These are phyloP conservation scores for Lithophane ornitopus DNA, from an alignment of 2,888 invertebrate species.

Conservation along the genomic window DNA sequence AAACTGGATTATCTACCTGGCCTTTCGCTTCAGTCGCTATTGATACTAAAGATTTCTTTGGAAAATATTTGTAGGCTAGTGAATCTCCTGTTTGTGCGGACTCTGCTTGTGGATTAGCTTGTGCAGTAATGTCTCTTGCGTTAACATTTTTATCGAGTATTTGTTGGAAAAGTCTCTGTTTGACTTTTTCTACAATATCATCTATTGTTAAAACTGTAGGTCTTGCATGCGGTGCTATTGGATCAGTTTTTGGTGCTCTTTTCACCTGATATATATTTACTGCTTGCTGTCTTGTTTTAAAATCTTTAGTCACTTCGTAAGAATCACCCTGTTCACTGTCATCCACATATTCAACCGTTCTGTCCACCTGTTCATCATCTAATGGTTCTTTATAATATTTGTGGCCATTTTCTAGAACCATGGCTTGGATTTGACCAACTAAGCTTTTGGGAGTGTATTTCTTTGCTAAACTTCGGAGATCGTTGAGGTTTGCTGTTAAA, in stretches of 20 bases:
- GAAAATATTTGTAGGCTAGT: not conserved
- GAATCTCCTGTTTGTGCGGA: not conserved
- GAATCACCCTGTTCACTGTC: not conserved
- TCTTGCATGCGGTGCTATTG: accelerated
- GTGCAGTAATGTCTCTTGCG: not conserved
- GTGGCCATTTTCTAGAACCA: conserved; percentile 52
- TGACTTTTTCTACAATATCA: conserved; percentile 20
- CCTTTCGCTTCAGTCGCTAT: not conserved
- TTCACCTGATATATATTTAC: not conserved
- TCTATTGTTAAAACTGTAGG: conserved; percentile 8
- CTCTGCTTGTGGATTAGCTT: not conserved
- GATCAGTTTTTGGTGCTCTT: not conserved
- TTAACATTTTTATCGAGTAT: not conserved
- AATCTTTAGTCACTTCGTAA: not conserved
- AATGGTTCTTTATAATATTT: not conserved
- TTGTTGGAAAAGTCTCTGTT: conserved; percentile 24
- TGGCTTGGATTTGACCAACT: conserved; percentile 68
- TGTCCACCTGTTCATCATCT: not conserved
- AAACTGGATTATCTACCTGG: not conserved
- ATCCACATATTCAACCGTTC: not conserved
- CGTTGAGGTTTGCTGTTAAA: conserved; percentile 74
- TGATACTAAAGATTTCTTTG: not conserved
- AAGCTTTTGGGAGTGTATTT: conserved; percentile 71
- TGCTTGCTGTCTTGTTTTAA: not conserved
- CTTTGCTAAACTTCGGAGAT: conserved; percentile 73